Base-by-base conservation (phyloP, 1,140 invertebrate species). In the Dreissena polymorpha region DNA sequence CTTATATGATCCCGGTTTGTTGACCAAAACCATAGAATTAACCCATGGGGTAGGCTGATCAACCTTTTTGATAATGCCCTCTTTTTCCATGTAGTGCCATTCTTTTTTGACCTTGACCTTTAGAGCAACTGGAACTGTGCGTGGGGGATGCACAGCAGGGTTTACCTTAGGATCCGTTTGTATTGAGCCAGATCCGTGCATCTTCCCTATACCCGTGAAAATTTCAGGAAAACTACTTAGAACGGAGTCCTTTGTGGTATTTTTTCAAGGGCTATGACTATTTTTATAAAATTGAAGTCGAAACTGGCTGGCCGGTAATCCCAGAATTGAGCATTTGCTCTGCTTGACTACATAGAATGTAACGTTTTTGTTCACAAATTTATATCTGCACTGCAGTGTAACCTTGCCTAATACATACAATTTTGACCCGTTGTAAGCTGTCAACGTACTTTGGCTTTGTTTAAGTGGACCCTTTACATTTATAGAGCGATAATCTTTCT, bases 1-100 rank as follows among this genome's bases (percentile, higher is more conserved):
- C 18, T 27, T 18, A 12, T 50, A 10, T 13, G 29, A 39, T 39
- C n/a, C 13, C 16, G 16, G 39, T 72, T 51, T 53, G 16, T 53
- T 13, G 7, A 53, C 49, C 14, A 16, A 18, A 0, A 93, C 93
- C 50, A 94, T 85, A 69, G 89, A 87, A 87, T 92, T 92, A 0
- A 94, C 92, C 93, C 93, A 94, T 57, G 93, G 92, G 1, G 93
- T 93, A 10, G 92, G 90, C 76, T 92, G 84, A 21, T 73, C 86
- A 14, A 90, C 85, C 63, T 86, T 88, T 53, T 70, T 60, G 27
- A 86, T 86, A 10, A 89, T 83, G 0, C 85, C 85, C 29, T 60
- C 5, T 60, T 79, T 29, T 74, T 83, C 72, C 83, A 89, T 88
- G 18, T 72, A 64, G 7, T 85, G 74, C 1, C 85, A 79, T 80